A percentile compares a stretch with the other conserved stretches of the same genome.
Conservation (phyloP, 1,140 invertebrate genomes). For the Drosophila pruinosa region DNA sequence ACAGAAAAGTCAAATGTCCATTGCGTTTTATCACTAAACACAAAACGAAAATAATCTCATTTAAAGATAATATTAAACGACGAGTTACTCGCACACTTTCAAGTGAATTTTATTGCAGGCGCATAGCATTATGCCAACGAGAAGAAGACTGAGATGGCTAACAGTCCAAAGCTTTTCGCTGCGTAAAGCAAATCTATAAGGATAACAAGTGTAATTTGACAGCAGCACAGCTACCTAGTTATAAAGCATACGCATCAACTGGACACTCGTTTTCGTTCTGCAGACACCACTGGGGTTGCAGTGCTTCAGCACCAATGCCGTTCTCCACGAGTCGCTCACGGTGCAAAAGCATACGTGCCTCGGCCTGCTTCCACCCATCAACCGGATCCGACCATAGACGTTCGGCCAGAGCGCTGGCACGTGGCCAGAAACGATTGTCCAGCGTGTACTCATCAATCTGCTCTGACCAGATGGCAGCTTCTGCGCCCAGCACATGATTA, state of each 20-base stretch:
- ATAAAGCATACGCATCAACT: slow-evolving; percentile 65
- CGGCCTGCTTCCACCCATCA: slow-evolving; percentile 86
- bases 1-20: neutral
- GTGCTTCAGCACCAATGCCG: slow-evolving; percentile 87
- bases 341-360: slow-evolving; percentile 87
- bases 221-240: neutral
- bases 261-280: slow-evolving; percentile 90
- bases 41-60: slow-evolving; percentile 62
- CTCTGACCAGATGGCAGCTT: slow-evolving; percentile 92
- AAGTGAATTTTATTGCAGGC: slow-evolving; percentile 57
- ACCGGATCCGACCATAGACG: slow-evolving; percentile 89
- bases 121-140: slow-evolving; percentile 10
- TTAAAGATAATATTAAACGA: slow-evolving; percentile 58
- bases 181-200: slow-evolving; percentile 54
- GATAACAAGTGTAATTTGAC: slow-evolving; percentile 26
- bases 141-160: slow-evolving; percentile 1
- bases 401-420: slow-evolving; percentile 91
- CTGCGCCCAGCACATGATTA: slow-evolving; percentile 87
- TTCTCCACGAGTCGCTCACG: slow-evolving; percentile 88
- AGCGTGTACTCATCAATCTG: slow-evolving; percentile 87
- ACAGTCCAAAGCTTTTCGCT: slow-evolving; percentile 9
- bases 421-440: slow-evolving; percentile 90
- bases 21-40: slow-evolving; percentile 8
- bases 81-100: slow-evolving; percentile 50
- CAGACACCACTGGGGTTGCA: slow-evolving; percentile 92